Evolutionary conservation across 2,888 invertebrate genomes (phyloP).

Genomic region (Pterostichus niger): DNA sequence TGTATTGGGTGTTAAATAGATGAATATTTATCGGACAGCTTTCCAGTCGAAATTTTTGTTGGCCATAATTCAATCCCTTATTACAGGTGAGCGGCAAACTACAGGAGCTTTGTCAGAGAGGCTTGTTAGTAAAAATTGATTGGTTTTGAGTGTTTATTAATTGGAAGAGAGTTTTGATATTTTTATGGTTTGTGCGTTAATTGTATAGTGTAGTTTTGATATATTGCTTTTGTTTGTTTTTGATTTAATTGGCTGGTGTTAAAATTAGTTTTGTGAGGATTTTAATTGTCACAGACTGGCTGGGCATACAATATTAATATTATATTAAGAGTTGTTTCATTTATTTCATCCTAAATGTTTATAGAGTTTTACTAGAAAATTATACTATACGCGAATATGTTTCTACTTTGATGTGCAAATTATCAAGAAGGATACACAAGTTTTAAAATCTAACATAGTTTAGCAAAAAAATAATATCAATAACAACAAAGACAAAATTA

Average conservation of each 20-base stretch:
- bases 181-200: slow-evolving; percentile 11
- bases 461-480: too few species aligned
- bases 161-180: slow-evolving; percentile 53
- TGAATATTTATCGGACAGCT: slow-evolving; percentile 71
- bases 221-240: slow-evolving; percentile 45
- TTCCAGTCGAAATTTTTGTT: slow-evolving; percentile 23
- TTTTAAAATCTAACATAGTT: too few species aligned
- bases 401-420: too few species aligned
- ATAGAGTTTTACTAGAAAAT: too few species aligned
- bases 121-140: slow-evolving; percentile 64
- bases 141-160: slow-evolving; percentile 60
- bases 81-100: slow-evolving; percentile 2
- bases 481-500: too few species aligned
- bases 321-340: too few species aligned
- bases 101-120: slow-evolving; percentile 11
- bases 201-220: slow-evolving; percentile 28
- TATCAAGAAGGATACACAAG: too few species aligned
- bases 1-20: slow-evolving; percentile 70
- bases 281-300: slow-evolving; percentile 2
- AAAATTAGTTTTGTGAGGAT: not conserved
- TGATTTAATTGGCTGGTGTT: slow-evolving; percentile 25
- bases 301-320: not conserved
- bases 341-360: too few species aligned
- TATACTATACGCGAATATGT: too few species aligned
- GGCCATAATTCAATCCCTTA: slow-evolving; percentile 32